Evolutionary conservation across 1,140 invertebrate genomes (phyloP).

Genomic region (Drosophila ficusphila): DNA sequence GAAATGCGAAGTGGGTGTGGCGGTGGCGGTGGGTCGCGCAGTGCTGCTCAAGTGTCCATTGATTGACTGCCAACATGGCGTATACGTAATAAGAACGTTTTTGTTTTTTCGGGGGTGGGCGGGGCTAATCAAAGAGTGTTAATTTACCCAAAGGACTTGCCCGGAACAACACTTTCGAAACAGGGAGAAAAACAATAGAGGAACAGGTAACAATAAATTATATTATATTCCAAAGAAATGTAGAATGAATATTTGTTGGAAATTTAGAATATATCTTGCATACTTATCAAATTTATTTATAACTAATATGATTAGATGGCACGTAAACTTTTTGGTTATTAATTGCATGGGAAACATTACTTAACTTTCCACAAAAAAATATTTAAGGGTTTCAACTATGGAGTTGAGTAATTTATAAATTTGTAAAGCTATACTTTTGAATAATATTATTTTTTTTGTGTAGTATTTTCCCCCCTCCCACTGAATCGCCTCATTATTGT

Average conservation of each 20-base stretch:
- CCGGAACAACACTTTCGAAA: conserved; percentile 28
- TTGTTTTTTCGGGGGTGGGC: conserved; percentile 34
- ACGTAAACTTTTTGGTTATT: no score
- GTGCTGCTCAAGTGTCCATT: conserved; percentile 76
- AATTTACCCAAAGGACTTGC: conserved; percentile 78
- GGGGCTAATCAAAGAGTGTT: conserved; percentile 78
- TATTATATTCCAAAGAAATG: no score
- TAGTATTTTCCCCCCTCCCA: not conserved
- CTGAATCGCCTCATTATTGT: conserved; percentile 41
- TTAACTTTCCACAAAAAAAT: no score
- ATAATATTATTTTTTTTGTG: not conserved
- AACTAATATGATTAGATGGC: no score
- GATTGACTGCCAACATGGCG: conserved; percentile 79
- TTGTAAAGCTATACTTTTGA: not conserved
- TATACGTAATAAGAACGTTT: conserved; percentile 75
- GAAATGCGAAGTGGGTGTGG: conserved; percentile 4
- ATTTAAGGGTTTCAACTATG: no score
- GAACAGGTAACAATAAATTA: no score
- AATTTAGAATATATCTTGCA: no score
- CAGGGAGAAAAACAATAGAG: not conserved
- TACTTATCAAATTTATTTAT: no score
- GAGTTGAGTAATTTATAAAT: no score
- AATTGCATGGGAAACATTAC: no score
- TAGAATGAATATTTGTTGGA: no score
- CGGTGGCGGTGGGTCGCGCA: conserved; percentile 4